Conservation (phyloP, 2,113 vertebrate species). For the Microcebus ravelobensis region DNA sequence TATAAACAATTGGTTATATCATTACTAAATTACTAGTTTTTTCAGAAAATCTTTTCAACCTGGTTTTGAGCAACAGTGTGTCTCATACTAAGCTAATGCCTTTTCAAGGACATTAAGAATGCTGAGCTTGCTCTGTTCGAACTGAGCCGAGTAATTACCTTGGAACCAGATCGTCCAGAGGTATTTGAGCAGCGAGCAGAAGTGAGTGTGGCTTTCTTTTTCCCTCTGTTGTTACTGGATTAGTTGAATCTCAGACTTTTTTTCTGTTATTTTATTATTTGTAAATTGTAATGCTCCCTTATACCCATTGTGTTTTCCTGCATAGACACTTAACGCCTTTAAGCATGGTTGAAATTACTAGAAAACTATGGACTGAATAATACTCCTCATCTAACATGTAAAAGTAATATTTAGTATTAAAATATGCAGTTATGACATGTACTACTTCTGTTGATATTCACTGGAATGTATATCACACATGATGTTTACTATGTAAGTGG, state of each 20-base stretch:
- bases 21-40: constrained; percentile 46
- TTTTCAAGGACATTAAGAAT: constrained; percentile 96
- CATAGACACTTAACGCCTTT: background rate
- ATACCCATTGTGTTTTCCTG: background rate
- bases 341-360: background rate
- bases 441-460: background rate
- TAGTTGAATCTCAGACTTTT: background rate
- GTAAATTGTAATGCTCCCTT: background rate
- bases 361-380: background rate
- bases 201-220: constrained; percentile 84
- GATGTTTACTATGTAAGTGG: background rate
- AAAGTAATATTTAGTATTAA: background rate
- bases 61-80: constrained; percentile 39
- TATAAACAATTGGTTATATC: background rate
- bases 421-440: background rate
- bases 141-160: constrained; percentile 93
- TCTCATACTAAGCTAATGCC: constrained; percentile 75
- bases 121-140: constrained; percentile 96
- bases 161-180: constrained; percentile 95
- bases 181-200: constrained; percentile 97
- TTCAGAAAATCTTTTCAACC: constrained; percentile 54
- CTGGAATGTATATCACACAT: background rate
- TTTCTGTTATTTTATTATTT: background rate
- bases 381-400: background rate
- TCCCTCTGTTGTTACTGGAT: constrained; percentile 55